Conservation (phyloP, 2,113 vertebrate genomes). For the Megalops atlanticus region DNA sequence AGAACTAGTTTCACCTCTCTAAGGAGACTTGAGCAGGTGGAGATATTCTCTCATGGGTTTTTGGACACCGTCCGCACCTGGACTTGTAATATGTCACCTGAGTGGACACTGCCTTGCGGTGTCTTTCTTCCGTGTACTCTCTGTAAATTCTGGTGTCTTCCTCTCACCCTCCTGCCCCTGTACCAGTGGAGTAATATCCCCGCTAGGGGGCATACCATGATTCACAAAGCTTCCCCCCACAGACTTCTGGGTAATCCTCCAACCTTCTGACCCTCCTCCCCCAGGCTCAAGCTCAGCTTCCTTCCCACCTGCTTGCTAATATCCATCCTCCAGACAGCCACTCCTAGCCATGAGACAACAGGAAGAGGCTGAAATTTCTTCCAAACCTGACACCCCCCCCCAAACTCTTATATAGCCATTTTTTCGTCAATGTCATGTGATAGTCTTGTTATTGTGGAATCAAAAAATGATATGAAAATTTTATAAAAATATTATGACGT, state of each 20-base stretch:
- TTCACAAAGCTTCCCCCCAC: not conserved
- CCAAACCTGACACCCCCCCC: not conserved
- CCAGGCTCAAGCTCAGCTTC: not conserved
- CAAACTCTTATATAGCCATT: conserved; percentile 14
- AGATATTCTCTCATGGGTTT: too few species aligned
- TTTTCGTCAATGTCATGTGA: conserved; percentile 34
- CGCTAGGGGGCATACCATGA: not conserved
- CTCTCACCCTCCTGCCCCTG: not conserved
- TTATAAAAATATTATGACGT: not conserved
- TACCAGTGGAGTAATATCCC: not conserved
- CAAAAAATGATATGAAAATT: conserved; percentile 12
- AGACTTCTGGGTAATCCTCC: too few species aligned
- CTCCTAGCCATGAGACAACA: not conserved
- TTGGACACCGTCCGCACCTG: too few species aligned
- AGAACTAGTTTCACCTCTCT: too few species aligned
- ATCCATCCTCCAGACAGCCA: not conserved
- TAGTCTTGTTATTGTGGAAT: conserved; percentile 50
- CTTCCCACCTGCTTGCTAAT: too few species aligned
- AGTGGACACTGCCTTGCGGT: too few species aligned
- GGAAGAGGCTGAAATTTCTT: not conserved
- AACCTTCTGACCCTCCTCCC: not conserved
- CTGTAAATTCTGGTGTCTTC: too few species aligned
- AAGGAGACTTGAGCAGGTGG: too few species aligned
- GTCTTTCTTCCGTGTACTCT: too few species aligned
- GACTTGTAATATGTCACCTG: too few species aligned